Evolutionary conservation across 2,113 vertebrate species (phyloP), one percentile per base, ranked within the genome.

Genomic region (Epinephelus lanceolatus): DNA sequence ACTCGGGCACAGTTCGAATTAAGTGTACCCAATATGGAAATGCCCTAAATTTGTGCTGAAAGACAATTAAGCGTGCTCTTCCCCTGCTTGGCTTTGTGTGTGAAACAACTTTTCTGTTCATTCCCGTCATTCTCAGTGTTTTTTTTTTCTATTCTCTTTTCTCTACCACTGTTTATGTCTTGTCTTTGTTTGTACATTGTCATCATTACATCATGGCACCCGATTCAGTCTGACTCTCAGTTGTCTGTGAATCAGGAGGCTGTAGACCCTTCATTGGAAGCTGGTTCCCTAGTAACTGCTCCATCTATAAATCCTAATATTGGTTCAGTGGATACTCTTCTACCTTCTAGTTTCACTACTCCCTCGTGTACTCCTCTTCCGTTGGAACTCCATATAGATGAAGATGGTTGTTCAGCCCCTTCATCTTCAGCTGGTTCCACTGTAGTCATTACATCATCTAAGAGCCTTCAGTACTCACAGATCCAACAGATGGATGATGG

Each of bases 211-310:
- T 52, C 63, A 66, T 30, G 76, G 17, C 68, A 88, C 74, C 87
- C 63, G 3, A 72, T 92, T 86, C 93, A 99, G 97, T 97, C 97
- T 72, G 96, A 93, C 89, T 96, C 97, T 85, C 95, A 95, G 84
- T 81, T 94, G 81, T 96, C 94, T 83, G 80, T 96, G 86, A 94
- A 91, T 91, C 94, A 94, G 71, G 96, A 96, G 88, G 59, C 80
- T 19, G 70, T 69, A 45, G 93, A 94, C 4, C 18, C 71, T 45
- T 73, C 75, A 23, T 23, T 74, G 14, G 21, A 59, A 2, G 25
- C 69, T 40, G 78, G 45, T 78, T 76, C 77, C 69, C 30, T 80
- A 2, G 59, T 45, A 52, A 55, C 70, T 0, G 3, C 57, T 45
- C 15, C 60, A n/a, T 42, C 78, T 55, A 42, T 86, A 86, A 77